Evolutionary conservation across 2,888 invertebrate species (phyloP), one percentile per base, ranked within the genome.

Genomic region (Caenorhabditis doughertyi): DNA sequence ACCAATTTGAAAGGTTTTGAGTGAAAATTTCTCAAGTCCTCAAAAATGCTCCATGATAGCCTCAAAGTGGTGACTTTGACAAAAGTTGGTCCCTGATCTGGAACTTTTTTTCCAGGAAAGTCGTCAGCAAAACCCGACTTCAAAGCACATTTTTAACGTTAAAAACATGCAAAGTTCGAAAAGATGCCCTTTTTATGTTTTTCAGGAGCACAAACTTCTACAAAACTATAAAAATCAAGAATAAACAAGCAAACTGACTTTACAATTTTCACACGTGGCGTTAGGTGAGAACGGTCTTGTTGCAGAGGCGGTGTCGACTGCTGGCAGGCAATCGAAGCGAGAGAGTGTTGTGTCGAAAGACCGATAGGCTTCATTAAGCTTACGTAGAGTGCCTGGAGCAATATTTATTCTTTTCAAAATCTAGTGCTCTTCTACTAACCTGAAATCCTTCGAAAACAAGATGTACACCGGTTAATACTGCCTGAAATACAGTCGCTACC

Each of bases 281-380:
- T 91, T 91, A 29, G 91, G 91, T 18, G 90, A 91, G 79, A 91
- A 91, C 29, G 91, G 91, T 73, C 91, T 80, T 42, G 91, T 91
- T 27, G 91, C 90, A 64, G 89, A 84, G 18, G 88, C 84, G 21
- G 89, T 88, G 71, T 91, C 89, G 11, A 88, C 82, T 13, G 90
- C 90, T 44, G 88, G 85, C 29, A 89, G 72, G 81, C 91, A 91
- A 83, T 91, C 91, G 83, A 91, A 88, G 27, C 87, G 83, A 3
- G 79, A 79, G 18, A 86, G 76, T 27, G 85, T 84, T 21, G 53
- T 60, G 64, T 86, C 85, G 32, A 86, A 86, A n/a, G 85, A 85
- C 47, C 71, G 67, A 55, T 82, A 86, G 21, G 86, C 86, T 51
- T 84, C 81, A 44, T 86, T 79, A 65, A 86, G 65, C 27, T 67